These are phyloP conservation scores for Copsychus sechellarum DNA, from an alignment of 2,113 vertebrate species.

Conservation along the genomic window DNA sequence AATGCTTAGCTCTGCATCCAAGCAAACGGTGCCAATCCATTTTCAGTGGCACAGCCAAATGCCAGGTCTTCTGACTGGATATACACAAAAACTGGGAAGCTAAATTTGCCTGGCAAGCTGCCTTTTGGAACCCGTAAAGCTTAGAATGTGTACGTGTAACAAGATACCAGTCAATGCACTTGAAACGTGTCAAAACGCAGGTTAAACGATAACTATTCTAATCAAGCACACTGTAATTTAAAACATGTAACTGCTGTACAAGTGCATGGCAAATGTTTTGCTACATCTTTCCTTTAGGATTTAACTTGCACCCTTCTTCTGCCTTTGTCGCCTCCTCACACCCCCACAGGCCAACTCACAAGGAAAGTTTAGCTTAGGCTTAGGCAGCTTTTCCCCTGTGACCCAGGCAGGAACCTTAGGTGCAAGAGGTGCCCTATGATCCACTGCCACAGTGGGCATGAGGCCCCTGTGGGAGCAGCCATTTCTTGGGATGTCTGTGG, in stretches of 20 bases:
- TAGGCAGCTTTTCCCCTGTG: not conserved
- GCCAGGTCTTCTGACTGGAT: not conserved
- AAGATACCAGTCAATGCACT: not conserved
- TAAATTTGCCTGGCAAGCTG: conserved; percentile 9
- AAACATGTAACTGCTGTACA: not conserved
- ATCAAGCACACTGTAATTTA: not conserved
- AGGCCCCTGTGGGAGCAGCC: not conserved
- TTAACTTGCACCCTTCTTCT: not conserved
- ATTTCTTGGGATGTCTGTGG: not conserved
- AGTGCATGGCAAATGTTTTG: not conserved
- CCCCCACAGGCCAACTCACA: not conserved
- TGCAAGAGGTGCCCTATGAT: not conserved
- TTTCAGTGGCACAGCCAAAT: not conserved
- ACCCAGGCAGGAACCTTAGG: not conserved
- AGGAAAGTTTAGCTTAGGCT: not conserved
- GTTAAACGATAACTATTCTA: not conserved
- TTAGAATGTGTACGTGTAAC: not conserved
- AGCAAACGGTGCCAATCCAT: not conserved
- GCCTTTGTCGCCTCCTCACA: not conserved
- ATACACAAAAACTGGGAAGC: not conserved
- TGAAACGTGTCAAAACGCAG: not conserved
- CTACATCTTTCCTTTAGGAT: not conserved
- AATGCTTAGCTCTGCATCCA: conserved; percentile 20
- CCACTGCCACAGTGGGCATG: not conserved
- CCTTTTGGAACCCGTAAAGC: not conserved